Conservation (phyloP, 2,113 vertebrate species). For the Ameiurus melas region DNA sequence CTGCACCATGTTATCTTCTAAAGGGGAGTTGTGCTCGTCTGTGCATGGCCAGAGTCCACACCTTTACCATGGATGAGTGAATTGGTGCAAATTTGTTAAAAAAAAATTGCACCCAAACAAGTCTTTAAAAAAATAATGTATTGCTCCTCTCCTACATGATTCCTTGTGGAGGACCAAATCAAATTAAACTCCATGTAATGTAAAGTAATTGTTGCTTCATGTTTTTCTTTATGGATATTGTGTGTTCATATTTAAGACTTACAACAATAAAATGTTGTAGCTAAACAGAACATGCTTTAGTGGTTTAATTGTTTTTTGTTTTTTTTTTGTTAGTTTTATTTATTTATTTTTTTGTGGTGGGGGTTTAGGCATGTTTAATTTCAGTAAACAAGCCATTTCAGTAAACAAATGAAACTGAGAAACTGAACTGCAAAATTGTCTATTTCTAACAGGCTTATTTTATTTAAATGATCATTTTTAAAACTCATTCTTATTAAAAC, state of each 20-base stretch:
- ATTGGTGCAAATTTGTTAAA: constrained; percentile 1
- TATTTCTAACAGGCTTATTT: no score
- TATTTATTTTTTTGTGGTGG: no score
- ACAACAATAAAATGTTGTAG: constrained; percentile 78
- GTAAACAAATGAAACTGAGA: background rate
- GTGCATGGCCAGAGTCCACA: constrained; percentile 41
- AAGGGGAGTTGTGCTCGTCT: constrained; percentile 52
- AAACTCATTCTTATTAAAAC: background rate
- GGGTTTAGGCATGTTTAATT: no score
- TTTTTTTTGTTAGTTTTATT: no score
- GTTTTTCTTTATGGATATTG: constrained; percentile 76
- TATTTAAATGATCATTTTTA: no score
- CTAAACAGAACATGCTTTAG: constrained; percentile 54
- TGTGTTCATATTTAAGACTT: constrained; percentile 80
- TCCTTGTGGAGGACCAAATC: constrained; percentile 19
- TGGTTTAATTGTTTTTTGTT: constrained; percentile 30
- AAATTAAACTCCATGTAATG: constrained; percentile 64
- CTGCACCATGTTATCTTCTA: constrained; percentile 17
- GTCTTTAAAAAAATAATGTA: constrained; percentile 3
- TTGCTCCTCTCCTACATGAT: constrained; percentile 28
- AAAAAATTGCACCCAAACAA: constrained; percentile 29
- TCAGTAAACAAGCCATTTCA: background rate
- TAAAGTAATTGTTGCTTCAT: constrained; percentile 70
- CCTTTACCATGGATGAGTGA: constrained; percentile 10
- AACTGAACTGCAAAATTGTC: background rate